These are phyloP conservation scores for Ochropleura plecta DNA, from an alignment of 2,888 invertebrate genomes.

Conservation along the genomic window DNA sequence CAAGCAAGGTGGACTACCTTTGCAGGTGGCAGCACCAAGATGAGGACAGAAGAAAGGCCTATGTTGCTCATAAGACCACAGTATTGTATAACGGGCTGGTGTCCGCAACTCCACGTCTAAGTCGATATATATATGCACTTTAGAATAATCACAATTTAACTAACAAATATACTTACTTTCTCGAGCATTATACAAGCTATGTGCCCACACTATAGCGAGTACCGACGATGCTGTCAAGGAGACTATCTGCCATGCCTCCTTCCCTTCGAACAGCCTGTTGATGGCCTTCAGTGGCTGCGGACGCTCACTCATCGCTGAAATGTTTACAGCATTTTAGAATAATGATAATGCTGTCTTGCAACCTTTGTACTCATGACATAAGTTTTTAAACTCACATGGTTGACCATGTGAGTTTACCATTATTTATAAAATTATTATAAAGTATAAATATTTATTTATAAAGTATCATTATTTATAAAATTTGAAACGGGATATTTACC, in stretches of 20 bases:
- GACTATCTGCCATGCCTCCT: slow-evolving; percentile 96
- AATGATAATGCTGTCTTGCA: not conserved
- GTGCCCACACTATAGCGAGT: slow-evolving; percentile 93
- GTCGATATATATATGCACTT: too few species aligned
- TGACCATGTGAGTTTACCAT: too few species aligned
- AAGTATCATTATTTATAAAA: too few species aligned
- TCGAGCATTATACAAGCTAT: slow-evolving; percentile 93
- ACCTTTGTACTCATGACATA: too few species aligned
- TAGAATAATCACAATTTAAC: not conserved
- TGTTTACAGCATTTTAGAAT: not conserved
- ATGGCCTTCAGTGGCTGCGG: slow-evolving; percentile 87
- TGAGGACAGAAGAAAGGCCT: not conserved
- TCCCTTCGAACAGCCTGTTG: slow-evolving; percentile 91
- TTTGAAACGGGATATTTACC: too few species aligned
- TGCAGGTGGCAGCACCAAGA: not conserved
- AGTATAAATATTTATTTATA: too few species aligned
- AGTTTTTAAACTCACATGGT: too few species aligned
- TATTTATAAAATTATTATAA: too few species aligned
- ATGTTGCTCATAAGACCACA: too few species aligned
- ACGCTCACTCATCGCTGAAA: slow-evolving; percentile 83
- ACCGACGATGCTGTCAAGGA: slow-evolving; percentile 94
- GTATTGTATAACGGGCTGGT: too few species aligned
- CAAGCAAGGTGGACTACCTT: not conserved
- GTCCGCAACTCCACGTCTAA: too few species aligned
- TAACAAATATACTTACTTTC: slow-evolving; percentile 91